phyloP scores from a whole-genome alignment of 2,888 invertebrate species.

The Eupithecia dodoneata region DNA sequence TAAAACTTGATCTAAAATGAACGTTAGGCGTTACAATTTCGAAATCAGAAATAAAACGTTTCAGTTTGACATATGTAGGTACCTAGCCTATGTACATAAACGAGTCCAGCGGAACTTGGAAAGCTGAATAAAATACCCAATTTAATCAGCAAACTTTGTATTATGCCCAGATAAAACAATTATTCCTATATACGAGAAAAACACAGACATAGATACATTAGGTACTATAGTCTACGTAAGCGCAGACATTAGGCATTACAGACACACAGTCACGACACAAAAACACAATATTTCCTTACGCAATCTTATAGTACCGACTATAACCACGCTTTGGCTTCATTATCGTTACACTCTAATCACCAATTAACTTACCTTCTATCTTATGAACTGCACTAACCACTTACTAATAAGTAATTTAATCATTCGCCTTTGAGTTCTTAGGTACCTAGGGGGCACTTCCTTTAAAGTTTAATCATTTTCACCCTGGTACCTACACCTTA shows the following conservation, averaged over 20 bases:
- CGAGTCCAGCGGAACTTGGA: background rate
- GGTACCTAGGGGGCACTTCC: background rate
- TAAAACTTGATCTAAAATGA: constrained; percentile 21
- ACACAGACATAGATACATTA: constrained; percentile 6
- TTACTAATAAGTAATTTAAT: constrained; percentile 44
- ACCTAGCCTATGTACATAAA: background rate
- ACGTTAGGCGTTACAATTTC: constrained; percentile 22
- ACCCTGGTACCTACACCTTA: background rate
- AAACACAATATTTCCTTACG: constrained; percentile 39
- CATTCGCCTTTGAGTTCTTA: background rate
- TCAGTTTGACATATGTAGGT: background rate
- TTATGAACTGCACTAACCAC: constrained; percentile 38
- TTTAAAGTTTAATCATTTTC: background rate
- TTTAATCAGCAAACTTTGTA: background rate
- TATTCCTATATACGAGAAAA: background rate
- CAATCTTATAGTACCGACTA: constrained; percentile 46
- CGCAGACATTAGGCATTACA: background rate
- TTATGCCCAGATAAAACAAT: constrained; percentile 2
- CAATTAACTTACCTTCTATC: constrained; percentile 33
- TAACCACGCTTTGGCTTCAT: constrained; percentile 52
- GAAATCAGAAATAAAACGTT: background rate
- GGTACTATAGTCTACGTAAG: constrained; percentile 1
- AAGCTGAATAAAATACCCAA: background rate
- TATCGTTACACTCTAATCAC: constrained; percentile 45
- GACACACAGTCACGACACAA: constrained; percentile 37